A percentile compares a stretch with the other conserved stretches of the same genome.
These are phyloP conservation scores for Macrochelys suwanniensis DNA, from an alignment of 2,797 vertebrate genomes.

Conservation along the genomic window DNA sequence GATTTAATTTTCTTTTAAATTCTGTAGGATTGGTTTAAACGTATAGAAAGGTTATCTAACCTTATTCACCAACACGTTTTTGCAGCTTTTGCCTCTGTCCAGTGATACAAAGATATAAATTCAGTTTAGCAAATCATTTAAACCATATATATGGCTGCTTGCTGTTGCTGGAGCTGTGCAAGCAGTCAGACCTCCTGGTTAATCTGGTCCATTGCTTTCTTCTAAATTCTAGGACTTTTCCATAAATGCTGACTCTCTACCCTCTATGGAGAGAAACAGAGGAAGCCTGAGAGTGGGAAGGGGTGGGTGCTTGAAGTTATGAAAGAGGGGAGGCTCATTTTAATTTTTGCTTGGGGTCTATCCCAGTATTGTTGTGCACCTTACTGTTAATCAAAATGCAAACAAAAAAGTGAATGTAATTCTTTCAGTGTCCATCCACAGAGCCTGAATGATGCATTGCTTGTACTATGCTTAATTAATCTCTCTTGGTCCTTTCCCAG, in stretches of 20 bases:
- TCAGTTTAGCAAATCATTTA: not conserved
- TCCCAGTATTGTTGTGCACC: rapidly evolving
- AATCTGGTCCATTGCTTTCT: not conserved
- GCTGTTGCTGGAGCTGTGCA: not conserved
- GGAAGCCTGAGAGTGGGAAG: not conserved
- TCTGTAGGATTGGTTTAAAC: not conserved
- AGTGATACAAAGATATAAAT: not conserved
- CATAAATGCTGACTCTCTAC: not conserved
- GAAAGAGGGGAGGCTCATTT: not conserved
- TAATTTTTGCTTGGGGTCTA: not conserved
- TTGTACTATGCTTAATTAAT: not conserved
- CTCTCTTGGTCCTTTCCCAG: not conserved
- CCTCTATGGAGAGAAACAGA: not conserved
- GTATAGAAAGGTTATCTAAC: not conserved
- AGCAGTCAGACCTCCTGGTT: not conserved
- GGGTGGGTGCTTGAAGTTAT: not conserved
- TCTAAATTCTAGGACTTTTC: not conserved
- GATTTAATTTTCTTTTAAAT: not conserved
- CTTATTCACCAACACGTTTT: not conserved
- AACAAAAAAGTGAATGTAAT: not conserved
- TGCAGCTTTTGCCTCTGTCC: not conserved
- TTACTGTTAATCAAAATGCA: not conserved
- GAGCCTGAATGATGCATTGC: not conserved
- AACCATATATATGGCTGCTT: not conserved
- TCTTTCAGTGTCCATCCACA: not conserved